These are phyloP conservation scores for Scartelaos histophorus DNA, from an alignment of 2,113 vertebrate species.

Conservation along the genomic window DNA sequence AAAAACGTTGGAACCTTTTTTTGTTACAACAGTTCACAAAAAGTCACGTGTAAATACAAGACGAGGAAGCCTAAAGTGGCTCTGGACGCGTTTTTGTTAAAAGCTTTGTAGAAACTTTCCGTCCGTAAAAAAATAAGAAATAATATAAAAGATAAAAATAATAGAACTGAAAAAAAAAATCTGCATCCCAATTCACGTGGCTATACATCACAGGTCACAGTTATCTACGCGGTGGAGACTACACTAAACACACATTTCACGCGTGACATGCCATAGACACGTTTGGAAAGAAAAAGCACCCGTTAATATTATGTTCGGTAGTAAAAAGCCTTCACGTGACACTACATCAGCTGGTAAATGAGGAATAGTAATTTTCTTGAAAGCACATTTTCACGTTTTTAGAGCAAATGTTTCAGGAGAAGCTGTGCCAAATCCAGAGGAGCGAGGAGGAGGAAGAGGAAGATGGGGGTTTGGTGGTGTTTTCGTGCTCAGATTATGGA, in stretches of 20 bases:
- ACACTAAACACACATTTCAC: constrained; percentile 76
- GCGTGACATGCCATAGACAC: constrained; percentile 79
- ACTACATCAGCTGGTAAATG: constrained; percentile 44
- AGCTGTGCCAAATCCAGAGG: neutral
- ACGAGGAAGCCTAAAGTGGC: constrained; percentile 60
- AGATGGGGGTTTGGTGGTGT: constrained; percentile 6
- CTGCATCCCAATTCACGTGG: constrained; percentile 57
- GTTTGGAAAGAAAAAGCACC: constrained; percentile 73
- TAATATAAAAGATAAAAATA: neutral
- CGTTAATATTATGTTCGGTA: constrained; percentile 52
- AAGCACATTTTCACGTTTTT: constrained; percentile 38
- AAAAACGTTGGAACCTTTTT: constrained; percentile 74
- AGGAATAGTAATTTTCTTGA: constrained; percentile 35
- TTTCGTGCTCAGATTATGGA: neutral
- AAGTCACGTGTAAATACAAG: constrained; percentile 69
- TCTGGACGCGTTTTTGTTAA: constrained; percentile 32
- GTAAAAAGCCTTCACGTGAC: constrained; percentile 62
- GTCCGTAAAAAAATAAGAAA: constrained; percentile 52
- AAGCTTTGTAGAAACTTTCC: constrained; percentile 53
- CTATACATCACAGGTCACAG: constrained; percentile 79
- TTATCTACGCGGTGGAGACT: constrained; percentile 77
- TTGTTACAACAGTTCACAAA: constrained; percentile 74
- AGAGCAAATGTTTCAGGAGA: constrained; percentile 29
- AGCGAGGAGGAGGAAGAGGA: constrained; percentile 1
- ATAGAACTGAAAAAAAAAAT: constrained; percentile 18